Conservation (phyloP, 2,113 vertebrate species). For the Hymenochirus boettgeri region DNA sequence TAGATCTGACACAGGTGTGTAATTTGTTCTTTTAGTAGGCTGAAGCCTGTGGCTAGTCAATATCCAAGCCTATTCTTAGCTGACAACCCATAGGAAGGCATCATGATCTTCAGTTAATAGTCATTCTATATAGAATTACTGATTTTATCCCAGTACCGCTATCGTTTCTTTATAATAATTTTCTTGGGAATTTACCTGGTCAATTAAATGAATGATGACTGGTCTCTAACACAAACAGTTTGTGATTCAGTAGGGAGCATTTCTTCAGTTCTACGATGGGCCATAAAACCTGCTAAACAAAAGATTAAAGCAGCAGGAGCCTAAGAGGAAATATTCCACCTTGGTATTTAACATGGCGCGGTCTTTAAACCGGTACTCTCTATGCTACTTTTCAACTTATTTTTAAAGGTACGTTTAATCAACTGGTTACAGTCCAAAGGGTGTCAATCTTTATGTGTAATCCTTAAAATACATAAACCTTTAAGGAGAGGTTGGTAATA, state of each 20-base stretch:
- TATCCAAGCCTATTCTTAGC: neutral
- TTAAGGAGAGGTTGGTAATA: too few species aligned
- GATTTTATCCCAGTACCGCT: neutral
- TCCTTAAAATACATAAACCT: too few species aligned
- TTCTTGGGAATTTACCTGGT: neutral
- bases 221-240: neutral
- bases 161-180: neutral
- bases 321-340: too few species aligned
- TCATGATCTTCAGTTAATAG: neutral
- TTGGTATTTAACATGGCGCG: too few species aligned
- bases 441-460: too few species aligned
- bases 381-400: too few species aligned
- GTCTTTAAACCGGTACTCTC: too few species aligned
- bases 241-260: neutral
- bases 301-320: neutral
- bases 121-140: neutral
- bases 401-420: too few species aligned
- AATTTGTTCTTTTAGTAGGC: neutral
- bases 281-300: neutral
- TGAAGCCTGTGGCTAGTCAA: neutral
- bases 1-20: neutral
- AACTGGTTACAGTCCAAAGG: too few species aligned
- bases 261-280: neutral
- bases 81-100: neutral
- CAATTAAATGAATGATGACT: slow-evolving; percentile 5